Evolutionary conservation across 2,888 invertebrate species (phyloP).

Genomic region (Drosophila cracens): DNA sequence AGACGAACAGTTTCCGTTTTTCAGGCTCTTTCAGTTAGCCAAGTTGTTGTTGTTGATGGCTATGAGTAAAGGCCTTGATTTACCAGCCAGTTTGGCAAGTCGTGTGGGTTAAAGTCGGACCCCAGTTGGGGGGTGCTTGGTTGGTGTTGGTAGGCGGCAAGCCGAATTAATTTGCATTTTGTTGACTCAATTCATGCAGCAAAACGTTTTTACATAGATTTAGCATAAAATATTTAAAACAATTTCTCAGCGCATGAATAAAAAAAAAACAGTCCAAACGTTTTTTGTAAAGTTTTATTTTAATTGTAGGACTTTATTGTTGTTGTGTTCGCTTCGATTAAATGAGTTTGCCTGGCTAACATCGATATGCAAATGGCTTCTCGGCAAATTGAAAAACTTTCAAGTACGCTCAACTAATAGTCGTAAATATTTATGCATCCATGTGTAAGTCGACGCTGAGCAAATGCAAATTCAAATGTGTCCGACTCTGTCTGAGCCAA

Average conservation of each 20-base stretch:
- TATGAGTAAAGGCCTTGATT: constrained; percentile 60
- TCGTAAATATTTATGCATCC: constrained; percentile 78
- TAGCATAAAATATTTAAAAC: constrained; percentile 75
- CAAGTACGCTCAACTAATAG: constrained; percentile 70
- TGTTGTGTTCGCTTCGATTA: constrained; percentile 22
- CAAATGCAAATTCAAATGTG: constrained; percentile 69
- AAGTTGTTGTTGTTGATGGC: constrained; percentile 19
- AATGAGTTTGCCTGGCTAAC: not conserved
- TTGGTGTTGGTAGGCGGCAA: not conserved
- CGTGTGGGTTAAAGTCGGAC: constrained; percentile 30
- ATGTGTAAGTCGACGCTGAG: constrained; percentile 53
- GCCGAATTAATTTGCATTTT: constrained; percentile 76
- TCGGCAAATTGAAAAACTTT: constrained; percentile 74
- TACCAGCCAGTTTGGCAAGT: constrained; percentile 59
- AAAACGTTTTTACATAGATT: constrained; percentile 74
- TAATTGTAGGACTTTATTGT: constrained; percentile 68
- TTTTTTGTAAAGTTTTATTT: constrained; percentile 69
- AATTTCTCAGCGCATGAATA: constrained; percentile 44
- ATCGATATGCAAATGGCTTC: constrained; percentile 77
- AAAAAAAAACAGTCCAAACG: constrained; percentile 39
- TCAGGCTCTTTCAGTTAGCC: constrained; percentile 5
- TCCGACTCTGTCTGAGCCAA: constrained; percentile 42
- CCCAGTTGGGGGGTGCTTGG: constrained; percentile 7
- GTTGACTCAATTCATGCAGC: constrained; percentile 72
- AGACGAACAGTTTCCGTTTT: constrained; percentile 32